Evolutionary conservation across 37 sponge, comb jelly and placozoan genomes (phyloP).

Genomic region (Haliclona indistincta): DNA sequence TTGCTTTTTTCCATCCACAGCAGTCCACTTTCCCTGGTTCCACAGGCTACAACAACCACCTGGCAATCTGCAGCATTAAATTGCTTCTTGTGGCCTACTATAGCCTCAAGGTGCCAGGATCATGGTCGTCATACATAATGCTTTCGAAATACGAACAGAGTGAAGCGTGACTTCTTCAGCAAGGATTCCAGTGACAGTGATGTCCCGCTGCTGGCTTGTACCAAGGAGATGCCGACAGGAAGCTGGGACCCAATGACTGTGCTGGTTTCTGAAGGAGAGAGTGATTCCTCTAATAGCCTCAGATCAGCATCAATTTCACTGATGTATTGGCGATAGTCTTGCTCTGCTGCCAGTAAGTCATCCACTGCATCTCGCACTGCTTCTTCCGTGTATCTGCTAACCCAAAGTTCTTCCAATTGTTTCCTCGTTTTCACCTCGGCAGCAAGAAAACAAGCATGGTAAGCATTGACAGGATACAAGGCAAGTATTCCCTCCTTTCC

Average conservation of each 20-base stretch:
- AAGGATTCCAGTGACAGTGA: background rate
- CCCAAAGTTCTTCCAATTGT: conserved; percentile 22
- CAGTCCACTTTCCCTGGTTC: background rate
- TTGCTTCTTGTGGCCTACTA: background rate
- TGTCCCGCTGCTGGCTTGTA: conserved; percentile 1
- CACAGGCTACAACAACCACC: conserved; percentile 23
- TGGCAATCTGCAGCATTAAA: conserved; percentile 3
- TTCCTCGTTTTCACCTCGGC: conserved; percentile 19
- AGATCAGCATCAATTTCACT: conserved; percentile 16
- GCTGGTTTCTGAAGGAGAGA: background rate
- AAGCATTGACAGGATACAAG: too few relatives aligned
- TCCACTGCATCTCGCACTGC: conserved; percentile 32
- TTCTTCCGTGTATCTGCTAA: background rate
- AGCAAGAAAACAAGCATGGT: too few relatives aligned
- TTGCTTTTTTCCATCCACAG: conserved; percentile 17
- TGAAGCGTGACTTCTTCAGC: conserved; percentile 31
- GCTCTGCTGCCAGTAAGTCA: conserved; percentile 24
- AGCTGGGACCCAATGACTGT: background rate
- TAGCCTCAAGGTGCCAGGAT: conserved; percentile 34
- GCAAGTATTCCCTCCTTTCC: too few relatives aligned
- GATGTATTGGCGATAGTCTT: conserved; percentile 8
- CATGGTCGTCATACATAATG: conserved; percentile 74
- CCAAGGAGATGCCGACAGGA: conserved; percentile 10
- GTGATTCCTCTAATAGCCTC: background rate
- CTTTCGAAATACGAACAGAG: conserved; percentile 47